Percentiles rank a stretch among this genome's conserved stretches.
Conservation (phyloP, 2,888 invertebrate genomes). For the Corythucha ciliata region DNA sequence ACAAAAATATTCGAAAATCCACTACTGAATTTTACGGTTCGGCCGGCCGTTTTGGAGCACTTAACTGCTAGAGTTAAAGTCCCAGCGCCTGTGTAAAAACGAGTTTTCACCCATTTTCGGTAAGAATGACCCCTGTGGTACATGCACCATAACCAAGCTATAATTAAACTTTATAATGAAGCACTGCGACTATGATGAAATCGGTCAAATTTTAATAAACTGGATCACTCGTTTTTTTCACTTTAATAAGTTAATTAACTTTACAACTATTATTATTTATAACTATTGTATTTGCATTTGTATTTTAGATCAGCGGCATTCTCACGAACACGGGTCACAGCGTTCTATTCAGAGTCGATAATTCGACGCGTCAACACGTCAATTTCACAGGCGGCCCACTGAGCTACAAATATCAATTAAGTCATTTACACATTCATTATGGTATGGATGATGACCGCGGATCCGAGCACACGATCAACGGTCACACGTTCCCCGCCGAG, state of each 20-base stretch:
- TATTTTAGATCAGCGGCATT: constrained; percentile 69
- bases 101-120: too few species aligned
- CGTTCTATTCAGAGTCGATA: constrained; percentile 82
- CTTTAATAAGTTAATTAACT: not conserved
- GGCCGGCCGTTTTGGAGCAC: too few species aligned
- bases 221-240: not conserved
- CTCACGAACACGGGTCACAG: constrained; percentile 92
- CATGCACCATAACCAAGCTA: not conserved
- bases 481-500: constrained; percentile 95
- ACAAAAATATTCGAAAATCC: too few species aligned
- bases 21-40: too few species aligned
- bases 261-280: not conserved
- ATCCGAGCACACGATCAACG: constrained; percentile 94
- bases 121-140: too few species aligned
- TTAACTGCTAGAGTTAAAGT: too few species aligned
- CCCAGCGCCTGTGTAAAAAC: too few species aligned
- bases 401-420: constrained; percentile 89
- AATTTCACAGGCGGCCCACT: constrained; percentile 94
- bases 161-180: not conserved
- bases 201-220: not conserved
- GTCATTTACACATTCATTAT: constrained; percentile 90
- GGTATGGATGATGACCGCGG: constrained; percentile 85
- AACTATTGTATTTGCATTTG: not conserved
- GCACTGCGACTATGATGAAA: not conserved
- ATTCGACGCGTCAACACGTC: constrained; percentile 72